Evolutionary conservation across 2,113 vertebrate genomes (phyloP), one percentile per base, ranked within the genome.

Genomic region (Thymallus thymallus): DNA sequence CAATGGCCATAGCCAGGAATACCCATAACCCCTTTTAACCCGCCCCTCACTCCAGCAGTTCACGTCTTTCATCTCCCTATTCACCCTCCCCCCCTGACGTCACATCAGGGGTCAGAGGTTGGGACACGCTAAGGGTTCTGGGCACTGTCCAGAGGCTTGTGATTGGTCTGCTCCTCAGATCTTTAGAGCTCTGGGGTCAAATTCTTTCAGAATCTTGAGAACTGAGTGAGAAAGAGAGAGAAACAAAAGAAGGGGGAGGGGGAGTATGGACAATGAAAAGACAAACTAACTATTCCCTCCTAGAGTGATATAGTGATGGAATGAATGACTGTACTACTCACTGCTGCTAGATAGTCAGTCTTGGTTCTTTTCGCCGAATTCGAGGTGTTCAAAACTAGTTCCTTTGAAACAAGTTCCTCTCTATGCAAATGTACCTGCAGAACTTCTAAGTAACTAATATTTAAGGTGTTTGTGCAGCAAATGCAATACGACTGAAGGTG

Each of bases 21-120:
- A 91, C 91, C 90, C 87, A 91, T 92, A 93, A 93, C 90, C 91
- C 90, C 91, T 93, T 91, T 93, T 93, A 93, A 92, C 91, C 91
- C 90, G 80, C 88, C 78, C 88, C 90, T 88, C 85, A 89, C 85
- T 76, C 75, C 80, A 87, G 91, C 86, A 88, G 84, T 82, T 90
- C 14, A 86, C 85, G 88, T 92, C 93, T 93, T 93, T 94, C 92
- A 93, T 93, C 91, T 93, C 90, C 78, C 84, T 75, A 90, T 91
- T 91, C 90, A 91, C 92, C 91, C 91, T 90, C 85, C 91, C 91
- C 92, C 90, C 91, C 90, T 89, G 87, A 91, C 91, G 89, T 90
- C 87, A 87, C 82, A 84, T 83, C 76, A 74, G 88, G 88, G 90
- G 92, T 90, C 87, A 86, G 80, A 87, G 90, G 91, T 92, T 88